A percentile compares a stretch with the other conserved stretches of the same genome.
Conservation (phyloP, 1,140 invertebrate species). For the Wiebesia pumilae region DNA sequence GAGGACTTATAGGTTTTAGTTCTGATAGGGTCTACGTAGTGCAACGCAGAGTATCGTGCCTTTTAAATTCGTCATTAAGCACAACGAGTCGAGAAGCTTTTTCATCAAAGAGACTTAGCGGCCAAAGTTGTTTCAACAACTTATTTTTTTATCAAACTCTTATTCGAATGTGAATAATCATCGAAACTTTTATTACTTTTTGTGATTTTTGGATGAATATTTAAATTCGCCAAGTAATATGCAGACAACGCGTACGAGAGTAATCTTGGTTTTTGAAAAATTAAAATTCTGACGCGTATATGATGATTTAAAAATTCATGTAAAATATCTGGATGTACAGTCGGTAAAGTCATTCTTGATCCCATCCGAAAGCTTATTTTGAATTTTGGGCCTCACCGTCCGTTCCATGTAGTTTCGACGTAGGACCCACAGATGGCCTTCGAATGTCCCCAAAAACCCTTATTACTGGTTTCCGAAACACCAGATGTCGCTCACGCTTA, state of each 20-base stretch:
- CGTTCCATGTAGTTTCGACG: neutral
- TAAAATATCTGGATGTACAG: neutral
- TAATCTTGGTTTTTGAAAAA: neutral
- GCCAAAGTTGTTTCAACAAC: neutral
- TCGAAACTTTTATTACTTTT: neutral
- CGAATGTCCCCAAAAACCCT: conserved; percentile 4
- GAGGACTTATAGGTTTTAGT: neutral
- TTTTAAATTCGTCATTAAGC: neutral
- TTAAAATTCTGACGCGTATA: neutral
- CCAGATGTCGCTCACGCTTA: conserved; percentile 52
- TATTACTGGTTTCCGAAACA: neutral
- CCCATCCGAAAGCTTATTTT: neutral
- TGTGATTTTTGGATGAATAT: no score
- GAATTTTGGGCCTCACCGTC: conserved; percentile 21
- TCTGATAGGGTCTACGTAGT: conserved; percentile 18
- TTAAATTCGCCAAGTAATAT: no score
- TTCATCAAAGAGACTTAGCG: neutral
- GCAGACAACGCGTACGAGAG: no score
- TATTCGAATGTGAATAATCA: no score
- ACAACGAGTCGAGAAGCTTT: neutral
- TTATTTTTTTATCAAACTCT: no score
- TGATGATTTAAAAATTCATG: no score
- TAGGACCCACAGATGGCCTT: conserved; percentile 52
- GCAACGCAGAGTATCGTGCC: neutral
- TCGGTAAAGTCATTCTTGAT: conserved; percentile 33